Percentiles rank a stretch among this genome's conserved stretches.
These are phyloP conservation scores for Theonella swinhoei DNA, from an alignment of 37 sponge, comb jelly and placozoan genomes.

Conservation along the genomic window DNA sequence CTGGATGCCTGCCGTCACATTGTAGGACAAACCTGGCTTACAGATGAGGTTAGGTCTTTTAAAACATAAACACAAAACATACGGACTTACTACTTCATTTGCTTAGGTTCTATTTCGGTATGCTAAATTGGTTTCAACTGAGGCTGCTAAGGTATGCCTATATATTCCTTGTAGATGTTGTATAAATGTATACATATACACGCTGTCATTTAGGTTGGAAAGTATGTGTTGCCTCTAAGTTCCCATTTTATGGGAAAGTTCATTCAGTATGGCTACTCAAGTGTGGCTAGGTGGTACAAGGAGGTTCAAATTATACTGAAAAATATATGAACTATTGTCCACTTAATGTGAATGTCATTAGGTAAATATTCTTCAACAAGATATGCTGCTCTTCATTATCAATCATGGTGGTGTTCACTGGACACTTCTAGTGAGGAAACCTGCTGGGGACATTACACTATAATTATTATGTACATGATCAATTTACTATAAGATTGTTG, in stretches of 20 bases:
- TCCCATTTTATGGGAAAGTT: too few species aligned
- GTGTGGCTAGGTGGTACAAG: not conserved
- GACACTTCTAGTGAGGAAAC: not conserved
- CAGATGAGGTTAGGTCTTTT: not conserved
- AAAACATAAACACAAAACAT: not conserved
- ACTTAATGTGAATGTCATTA: not conserved
- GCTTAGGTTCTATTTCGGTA: not conserved
- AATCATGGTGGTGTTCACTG: not conserved
- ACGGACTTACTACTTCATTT: not conserved
- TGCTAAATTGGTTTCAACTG: not conserved
- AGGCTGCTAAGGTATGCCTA: not conserved
- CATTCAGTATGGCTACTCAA: not conserved
- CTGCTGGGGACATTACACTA: not conserved
- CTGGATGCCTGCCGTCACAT: not conserved
- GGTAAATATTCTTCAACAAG: not conserved
- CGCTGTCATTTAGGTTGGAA: not conserved
- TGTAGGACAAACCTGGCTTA: not conserved
- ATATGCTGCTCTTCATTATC: not conserved
- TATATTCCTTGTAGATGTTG: not conserved
- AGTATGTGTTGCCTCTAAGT: too few species aligned
- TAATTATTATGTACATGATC: not conserved
- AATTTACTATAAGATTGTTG: not conserved
- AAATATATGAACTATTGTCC: not conserved
- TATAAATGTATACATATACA: not conserved
- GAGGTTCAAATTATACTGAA: not conserved